Evolutionary conservation across 2,888 invertebrate species (phyloP).

Genomic region (Hypsopygia costalis): DNA sequence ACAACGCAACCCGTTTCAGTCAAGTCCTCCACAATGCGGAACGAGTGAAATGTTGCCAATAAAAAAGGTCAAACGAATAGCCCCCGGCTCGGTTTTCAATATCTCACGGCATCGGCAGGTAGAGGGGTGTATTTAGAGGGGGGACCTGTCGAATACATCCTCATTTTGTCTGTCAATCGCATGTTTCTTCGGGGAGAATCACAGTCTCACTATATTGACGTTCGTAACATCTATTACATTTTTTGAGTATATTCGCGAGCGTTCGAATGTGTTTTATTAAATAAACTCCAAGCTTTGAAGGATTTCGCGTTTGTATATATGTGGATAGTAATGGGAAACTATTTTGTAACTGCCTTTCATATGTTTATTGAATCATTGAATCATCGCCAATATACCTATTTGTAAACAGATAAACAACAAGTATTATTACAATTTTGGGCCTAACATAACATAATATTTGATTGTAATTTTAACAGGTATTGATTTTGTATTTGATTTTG

Average conservation of each 20-base stretch:
- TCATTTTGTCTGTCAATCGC: conserved; percentile 61
- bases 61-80: conserved; percentile 72
- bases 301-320: too few species aligned
- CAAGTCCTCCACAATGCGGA: conserved; percentile 63
- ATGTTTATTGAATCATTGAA: too few species aligned
- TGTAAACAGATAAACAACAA: too few species aligned
- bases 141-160: conserved; percentile 52
- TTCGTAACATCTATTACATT: conserved; percentile 16
- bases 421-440: too few species aligned
- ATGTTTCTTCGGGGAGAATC: conserved; percentile 32
- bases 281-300: neutral
- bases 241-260: conserved; percentile 9
- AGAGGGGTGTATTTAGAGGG: conserved; percentile 38
- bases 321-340: too few species aligned
- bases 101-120: conserved; percentile 59
- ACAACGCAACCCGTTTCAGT: conserved; percentile 62
- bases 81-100: conserved; percentile 67
- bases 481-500: too few species aligned
- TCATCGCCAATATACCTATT: too few species aligned
- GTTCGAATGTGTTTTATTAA: conserved; percentile 2
- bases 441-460: too few species aligned
- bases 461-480: too few species aligned
- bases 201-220: conserved; percentile 20
- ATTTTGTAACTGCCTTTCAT: too few species aligned
- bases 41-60: conserved; percentile 73